These are phyloP conservation scores for Hermaeophaga mercurialis DNA, from an alignment of 2,888 invertebrate genomes.

Conservation along the genomic window DNA sequence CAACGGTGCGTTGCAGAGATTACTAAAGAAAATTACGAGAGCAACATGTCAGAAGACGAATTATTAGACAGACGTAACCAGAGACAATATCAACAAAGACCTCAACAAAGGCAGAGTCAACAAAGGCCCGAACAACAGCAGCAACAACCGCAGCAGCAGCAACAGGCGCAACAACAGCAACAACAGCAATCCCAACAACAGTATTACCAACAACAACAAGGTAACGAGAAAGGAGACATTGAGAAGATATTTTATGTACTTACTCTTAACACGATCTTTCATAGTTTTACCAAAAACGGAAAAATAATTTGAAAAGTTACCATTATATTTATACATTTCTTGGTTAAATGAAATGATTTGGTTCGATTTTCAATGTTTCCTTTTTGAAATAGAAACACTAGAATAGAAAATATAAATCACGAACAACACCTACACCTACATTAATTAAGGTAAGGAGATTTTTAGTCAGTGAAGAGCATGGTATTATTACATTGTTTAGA, in stretches of 20 bases:
- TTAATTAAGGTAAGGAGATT: constrained; percentile 16
- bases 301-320: too few species aligned
- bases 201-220: constrained; percentile 51
- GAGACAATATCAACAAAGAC: constrained; percentile 49
- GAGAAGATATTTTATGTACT: too few species aligned
- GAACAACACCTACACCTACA: constrained; percentile 17
- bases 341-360: too few species aligned
- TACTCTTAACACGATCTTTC: too few species aligned
- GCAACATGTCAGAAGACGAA: constrained; percentile 74
- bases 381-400: neutral
- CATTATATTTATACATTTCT: too few species aligned
- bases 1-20: constrained; percentile 68
- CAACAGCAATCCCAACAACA: constrained; percentile 53
- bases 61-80: constrained; percentile 59
- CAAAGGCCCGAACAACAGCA: constrained; percentile 56
- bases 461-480: constrained; percentile 6
- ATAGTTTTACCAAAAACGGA: too few species aligned
- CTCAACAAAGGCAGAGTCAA: constrained; percentile 55
- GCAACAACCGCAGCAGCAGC: constrained; percentile 53
- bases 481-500: too few species aligned
- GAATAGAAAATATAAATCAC: neutral
- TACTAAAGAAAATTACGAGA: constrained; percentile 78
- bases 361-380: constrained; percentile 16
- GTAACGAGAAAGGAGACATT: constrained; percentile 31
- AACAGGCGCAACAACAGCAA: constrained; percentile 55